Conservation (phyloP, 92 coral and sea anemone genomes). For the Porites divaricata region DNA sequence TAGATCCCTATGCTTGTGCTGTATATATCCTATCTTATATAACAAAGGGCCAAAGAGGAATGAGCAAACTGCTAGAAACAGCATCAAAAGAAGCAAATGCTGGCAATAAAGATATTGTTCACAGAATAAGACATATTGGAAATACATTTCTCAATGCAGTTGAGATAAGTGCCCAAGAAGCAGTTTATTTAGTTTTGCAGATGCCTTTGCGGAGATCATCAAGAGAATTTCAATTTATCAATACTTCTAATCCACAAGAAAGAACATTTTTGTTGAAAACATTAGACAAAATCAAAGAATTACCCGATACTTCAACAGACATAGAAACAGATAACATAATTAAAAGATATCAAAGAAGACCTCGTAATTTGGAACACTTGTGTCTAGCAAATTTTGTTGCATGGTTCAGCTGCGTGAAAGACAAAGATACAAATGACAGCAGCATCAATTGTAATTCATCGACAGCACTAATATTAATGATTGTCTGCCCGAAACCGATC, state of each 20-base stretch:
- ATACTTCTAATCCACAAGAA: conserved; percentile 23
- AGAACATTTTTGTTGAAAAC: conserved; percentile 59
- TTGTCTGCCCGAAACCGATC: conserved; percentile 38
- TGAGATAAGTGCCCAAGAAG: conserved; percentile 59
- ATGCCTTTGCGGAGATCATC: conserved; percentile 63
- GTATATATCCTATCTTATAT: conserved; percentile 58
- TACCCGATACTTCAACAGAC: conserved; percentile 61
- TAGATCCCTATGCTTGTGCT: conserved; percentile 68
- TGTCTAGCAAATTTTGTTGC: conserved; percentile 60
- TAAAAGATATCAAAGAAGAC: conserved; percentile 47
- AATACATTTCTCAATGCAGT: neutral
- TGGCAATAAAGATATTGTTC: conserved; percentile 40
- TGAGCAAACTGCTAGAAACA: conserved; percentile 59
- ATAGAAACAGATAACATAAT: conserved; percentile 46
- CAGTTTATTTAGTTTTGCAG: conserved; percentile 59
- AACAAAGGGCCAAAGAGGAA: conserved; percentile 65
- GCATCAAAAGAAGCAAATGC: conserved; percentile 62
- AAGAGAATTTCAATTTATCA: conserved; percentile 59
- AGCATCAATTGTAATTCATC: neutral
- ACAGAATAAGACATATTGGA: neutral
- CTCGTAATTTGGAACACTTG: conserved; percentile 32
- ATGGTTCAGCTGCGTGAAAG: conserved; percentile 50
- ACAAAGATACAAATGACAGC: conserved; percentile 24
- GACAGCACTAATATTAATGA: neutral
- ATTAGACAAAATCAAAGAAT: conserved; percentile 52